phyloP scores from a whole-genome alignment of 2,797 vertebrate genomes.

The Epinephelus coioides region DNA sequence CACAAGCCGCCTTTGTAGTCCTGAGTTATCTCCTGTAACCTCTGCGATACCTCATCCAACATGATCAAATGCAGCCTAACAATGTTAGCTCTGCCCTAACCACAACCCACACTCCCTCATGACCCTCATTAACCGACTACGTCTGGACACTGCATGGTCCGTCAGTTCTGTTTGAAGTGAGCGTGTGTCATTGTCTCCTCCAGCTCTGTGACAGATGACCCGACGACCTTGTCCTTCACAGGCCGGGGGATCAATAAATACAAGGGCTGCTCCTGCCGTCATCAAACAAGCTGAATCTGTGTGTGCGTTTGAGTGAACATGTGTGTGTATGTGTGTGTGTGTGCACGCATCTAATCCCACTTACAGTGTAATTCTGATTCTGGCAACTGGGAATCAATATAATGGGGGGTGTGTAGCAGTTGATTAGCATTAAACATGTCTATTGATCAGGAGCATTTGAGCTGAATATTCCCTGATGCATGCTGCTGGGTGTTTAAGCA shows the following conservation, averaged over 20 bases:
- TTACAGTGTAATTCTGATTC: constrained; percentile 43
- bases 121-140: constrained; percentile 72
- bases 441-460: constrained; percentile 73
- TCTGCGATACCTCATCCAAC: constrained; percentile 38
- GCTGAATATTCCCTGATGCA: constrained; percentile 61
- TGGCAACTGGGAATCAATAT: constrained; percentile 66
- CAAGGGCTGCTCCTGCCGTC: constrained; percentile 58
- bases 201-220: constrained; percentile 76
- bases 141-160: constrained; percentile 59
- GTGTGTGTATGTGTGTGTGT: constrained; percentile 1
- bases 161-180: constrained; percentile 75
- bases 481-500: constrained; percentile 39
- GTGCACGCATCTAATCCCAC: constrained; percentile 16
- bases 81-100: constrained; percentile 67
- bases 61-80: constrained; percentile 74
- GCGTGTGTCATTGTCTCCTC: constrained; percentile 63
- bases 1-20: constrained; percentile 60
- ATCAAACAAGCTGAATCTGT: constrained; percentile 65
- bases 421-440: constrained; percentile 80
- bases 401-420: constrained; percentile 13
- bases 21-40: constrained; percentile 58
- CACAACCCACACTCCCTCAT: constrained; percentile 69
- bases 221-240: constrained; percentile 77
- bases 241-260: constrained; percentile 73
- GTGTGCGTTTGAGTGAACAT: constrained; percentile 32